These are phyloP conservation scores for Halcyon leucocephala DNA, from an alignment of 2,797 vertebrate genomes.

Conservation along the genomic window DNA sequence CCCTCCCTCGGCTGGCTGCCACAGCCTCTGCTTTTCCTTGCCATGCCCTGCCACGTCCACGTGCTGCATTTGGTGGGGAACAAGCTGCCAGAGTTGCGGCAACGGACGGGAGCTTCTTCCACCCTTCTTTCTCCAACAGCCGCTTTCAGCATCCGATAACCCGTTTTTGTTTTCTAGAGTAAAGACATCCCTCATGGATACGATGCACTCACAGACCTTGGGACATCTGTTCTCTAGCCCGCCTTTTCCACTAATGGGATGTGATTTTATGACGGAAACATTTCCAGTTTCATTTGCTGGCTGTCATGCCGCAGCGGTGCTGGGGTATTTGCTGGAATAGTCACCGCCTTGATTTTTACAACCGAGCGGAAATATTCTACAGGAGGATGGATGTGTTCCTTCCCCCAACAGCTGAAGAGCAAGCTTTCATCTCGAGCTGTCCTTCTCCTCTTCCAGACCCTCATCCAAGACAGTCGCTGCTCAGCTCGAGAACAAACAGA, in stretches of 20 bases:
- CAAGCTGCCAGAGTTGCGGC: background rate
- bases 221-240: background rate
- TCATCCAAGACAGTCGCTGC: background rate
- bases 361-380: background rate
- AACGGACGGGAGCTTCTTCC: background rate
- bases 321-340: background rate
- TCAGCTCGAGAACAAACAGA: conserved; percentile 55
- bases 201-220: background rate
- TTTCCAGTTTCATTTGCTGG: background rate
- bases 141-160: background rate
- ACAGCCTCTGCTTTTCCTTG: background rate
- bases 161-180: background rate
- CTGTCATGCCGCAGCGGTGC: background rate
- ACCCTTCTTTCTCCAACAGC: background rate
- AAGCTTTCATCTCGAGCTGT: conserved; percentile 12
- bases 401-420: background rate
- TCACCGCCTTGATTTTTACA: background rate
- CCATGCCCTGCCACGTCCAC: background rate
- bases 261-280: background rate
- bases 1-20: background rate
- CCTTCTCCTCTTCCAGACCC: conserved; percentile 28
- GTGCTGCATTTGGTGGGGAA: fast-evolving
- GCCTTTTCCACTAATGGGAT: background rate
- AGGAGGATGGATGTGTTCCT: conserved; percentile 1
- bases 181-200: background rate